These are phyloP conservation scores for Neuroscelio doddi DNA, from an alignment of 2,888 invertebrate genomes.

Conservation along the genomic window DNA sequence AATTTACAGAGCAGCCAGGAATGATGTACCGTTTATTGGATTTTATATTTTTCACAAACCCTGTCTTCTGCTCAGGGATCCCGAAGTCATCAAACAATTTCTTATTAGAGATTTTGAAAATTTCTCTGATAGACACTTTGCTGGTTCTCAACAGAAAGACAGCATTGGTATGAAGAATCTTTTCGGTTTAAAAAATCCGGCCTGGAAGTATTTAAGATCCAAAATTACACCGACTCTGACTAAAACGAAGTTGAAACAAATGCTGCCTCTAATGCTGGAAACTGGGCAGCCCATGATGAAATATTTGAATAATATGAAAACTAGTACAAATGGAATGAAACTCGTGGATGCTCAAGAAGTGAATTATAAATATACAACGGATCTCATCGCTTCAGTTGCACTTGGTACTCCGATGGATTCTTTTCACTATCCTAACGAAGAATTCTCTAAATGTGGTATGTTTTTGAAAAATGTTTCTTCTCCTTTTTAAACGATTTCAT, in stretches of 20 bases:
- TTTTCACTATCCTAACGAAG: slow-evolving; percentile 57
- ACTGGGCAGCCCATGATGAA: slow-evolving; percentile 64
- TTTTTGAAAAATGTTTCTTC: background rate
- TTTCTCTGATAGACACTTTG: slow-evolving; percentile 72
- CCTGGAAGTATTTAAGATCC: slow-evolving; percentile 74
- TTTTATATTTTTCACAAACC: slow-evolving; percentile 74
- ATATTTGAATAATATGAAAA: slow-evolving; percentile 46
- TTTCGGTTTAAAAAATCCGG: slow-evolving; percentile 72
- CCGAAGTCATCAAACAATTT: slow-evolving; percentile 72
- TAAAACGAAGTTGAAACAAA: slow-evolving; percentile 74
- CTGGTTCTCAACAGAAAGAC: slow-evolving; percentile 68
- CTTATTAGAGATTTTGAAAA: slow-evolving; percentile 73
- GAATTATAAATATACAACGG: slow-evolving; percentile 62
- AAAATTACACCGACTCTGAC: slow-evolving; percentile 75
- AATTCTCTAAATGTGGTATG: slow-evolving; percentile 58
- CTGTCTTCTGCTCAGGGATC: slow-evolving; percentile 71
- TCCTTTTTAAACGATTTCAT: background rate
- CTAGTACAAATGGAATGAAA: slow-evolving; percentile 38
- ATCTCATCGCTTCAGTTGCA: slow-evolving; percentile 60
- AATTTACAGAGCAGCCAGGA: slow-evolving; percentile 54
- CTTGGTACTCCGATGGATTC: slow-evolving; percentile 60
- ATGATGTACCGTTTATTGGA: slow-evolving; percentile 68
- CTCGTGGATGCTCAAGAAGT: slow-evolving; percentile 61
- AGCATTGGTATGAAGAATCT: slow-evolving; percentile 70
- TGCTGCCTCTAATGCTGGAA: slow-evolving; percentile 73